A percentile compares a stretch with the other conserved stretches of the same genome.
Conservation (phyloP, 2,888 invertebrate species). For the Eristalis intricaria region DNA sequence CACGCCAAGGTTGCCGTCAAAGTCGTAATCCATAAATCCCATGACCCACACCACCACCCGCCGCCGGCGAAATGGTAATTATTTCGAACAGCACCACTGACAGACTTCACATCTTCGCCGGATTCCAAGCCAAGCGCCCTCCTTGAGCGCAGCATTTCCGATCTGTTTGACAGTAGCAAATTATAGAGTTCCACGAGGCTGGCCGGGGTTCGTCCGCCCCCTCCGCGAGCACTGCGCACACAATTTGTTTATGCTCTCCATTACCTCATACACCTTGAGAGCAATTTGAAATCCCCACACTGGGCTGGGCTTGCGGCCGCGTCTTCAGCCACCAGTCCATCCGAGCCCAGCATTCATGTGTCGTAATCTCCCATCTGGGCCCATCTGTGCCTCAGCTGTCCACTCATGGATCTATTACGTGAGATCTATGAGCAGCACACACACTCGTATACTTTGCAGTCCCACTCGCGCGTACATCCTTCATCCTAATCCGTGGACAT, state of each 20-base stretch:
- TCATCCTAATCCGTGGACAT: conserved; percentile 65
- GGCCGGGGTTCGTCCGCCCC: conserved; percentile 5
- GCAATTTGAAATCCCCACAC: conserved; percentile 48
- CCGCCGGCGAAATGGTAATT: neutral
- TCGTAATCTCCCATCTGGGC: conserved; percentile 61
- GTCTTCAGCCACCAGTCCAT: conserved; percentile 18
- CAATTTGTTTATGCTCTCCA: conserved; percentile 67
- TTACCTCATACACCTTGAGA: conserved; percentile 64
- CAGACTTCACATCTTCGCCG: conserved; percentile 40
- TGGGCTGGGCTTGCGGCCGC: no score
- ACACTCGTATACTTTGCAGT: conserved; percentile 1
- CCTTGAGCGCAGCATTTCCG: conserved; percentile 25
- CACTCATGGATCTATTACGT: conserved; percentile 68
- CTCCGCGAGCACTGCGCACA: conserved; percentile 7
- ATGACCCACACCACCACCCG: neutral
- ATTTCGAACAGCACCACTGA: neutral
- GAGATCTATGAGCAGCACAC: conserved; percentile 31
- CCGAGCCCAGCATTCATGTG: conserved; percentile 57
- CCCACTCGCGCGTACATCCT: conserved; percentile 45
- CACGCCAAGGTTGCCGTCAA: conserved; percentile 18
- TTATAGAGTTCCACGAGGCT: conserved; percentile 54
- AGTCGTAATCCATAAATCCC: conserved; percentile 22
- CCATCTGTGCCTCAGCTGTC: conserved; percentile 62
- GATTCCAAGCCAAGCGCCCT: conserved; percentile 11
- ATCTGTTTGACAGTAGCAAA: conserved; percentile 68